These are phyloP conservation scores for Philotrypesis tridentata DNA, from an alignment of 1,140 invertebrate species.

Conservation along the genomic window DNA sequence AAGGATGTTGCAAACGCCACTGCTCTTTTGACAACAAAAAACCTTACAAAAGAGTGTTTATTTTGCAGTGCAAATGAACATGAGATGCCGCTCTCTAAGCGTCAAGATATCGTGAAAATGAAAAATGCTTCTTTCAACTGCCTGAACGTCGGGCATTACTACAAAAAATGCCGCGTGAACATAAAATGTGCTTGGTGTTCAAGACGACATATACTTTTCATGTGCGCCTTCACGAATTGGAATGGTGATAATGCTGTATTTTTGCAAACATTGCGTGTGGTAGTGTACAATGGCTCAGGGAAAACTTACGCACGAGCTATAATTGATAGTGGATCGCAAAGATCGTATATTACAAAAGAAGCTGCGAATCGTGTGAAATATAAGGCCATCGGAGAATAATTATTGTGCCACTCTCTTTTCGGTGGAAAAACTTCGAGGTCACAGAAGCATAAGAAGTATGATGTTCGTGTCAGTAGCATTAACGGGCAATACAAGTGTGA, in stretches of 20 bases:
- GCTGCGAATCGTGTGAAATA: constrained; percentile 12
- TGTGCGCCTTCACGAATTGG: constrained; percentile 46
- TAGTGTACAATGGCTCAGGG: constrained; percentile 9
- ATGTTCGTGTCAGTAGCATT: constrained; percentile 16
- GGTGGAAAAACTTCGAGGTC: constrained; percentile 23
- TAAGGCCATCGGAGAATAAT: background rate
- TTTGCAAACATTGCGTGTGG: constrained; percentile 39
- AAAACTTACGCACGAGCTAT: constrained; percentile 36
- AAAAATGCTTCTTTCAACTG: constrained; percentile 47
- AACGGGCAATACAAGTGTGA: constrained; percentile 37
- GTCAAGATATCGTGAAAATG: constrained; percentile 21
- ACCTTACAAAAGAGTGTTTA: constrained; percentile 28
- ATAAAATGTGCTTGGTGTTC: constrained; percentile 40
- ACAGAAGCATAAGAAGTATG: constrained; percentile 37
- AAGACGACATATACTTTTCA: constrained; percentile 32
- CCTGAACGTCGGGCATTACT: constrained; percentile 38
- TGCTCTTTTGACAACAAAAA: constrained; percentile 31
- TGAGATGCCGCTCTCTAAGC: constrained; percentile 21
- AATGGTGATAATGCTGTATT: constrained; percentile 33
- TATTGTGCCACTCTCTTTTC: constrained; percentile 41
- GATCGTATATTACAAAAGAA: constrained; percentile 41
- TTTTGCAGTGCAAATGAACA: constrained; percentile 44
- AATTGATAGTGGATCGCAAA: constrained; percentile 49
- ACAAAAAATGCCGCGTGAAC: constrained; percentile 28
- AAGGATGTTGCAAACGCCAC: constrained; percentile 42